phyloP scores from a whole-genome alignment of 2,888 invertebrate genomes.

The Aleiodes leptofemur region DNA sequence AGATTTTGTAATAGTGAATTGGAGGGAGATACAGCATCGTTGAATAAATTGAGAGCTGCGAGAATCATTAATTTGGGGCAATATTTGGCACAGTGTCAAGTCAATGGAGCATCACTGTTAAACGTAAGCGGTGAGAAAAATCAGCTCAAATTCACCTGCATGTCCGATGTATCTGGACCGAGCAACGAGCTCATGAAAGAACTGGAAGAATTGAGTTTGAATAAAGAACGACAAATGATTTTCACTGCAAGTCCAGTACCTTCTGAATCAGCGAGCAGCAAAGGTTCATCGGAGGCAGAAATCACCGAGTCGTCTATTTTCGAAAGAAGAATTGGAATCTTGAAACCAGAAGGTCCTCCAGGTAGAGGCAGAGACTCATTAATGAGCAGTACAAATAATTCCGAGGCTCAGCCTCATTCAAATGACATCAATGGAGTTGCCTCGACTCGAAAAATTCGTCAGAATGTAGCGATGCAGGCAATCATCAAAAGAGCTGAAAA shows the following conservation, averaged over 20 bases:
- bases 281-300: constrained; percentile 68
- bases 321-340: constrained; percentile 80
- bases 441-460: constrained; percentile 74
- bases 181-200: constrained; percentile 78
- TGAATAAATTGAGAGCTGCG: constrained; percentile 76
- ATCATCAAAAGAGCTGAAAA: constrained; percentile 85
- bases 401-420: neutral
- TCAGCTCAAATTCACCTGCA: constrained; percentile 70
- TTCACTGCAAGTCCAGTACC: constrained; percentile 68
- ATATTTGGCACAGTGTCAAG: constrained; percentile 76
- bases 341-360: constrained; percentile 84
- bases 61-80: constrained; percentile 77
- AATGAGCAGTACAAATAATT: neutral
- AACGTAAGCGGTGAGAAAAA: constrained; percentile 60
- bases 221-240: constrained; percentile 65
- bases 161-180: constrained; percentile 74
- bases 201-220: constrained; percentile 77
- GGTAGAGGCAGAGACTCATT: constrained; percentile 79
- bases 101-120: constrained; percentile 73
- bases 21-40: constrained; percentile 72
- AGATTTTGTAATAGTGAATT: constrained; percentile 76
- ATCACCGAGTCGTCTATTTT: constrained; percentile 72
- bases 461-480: constrained; percentile 89
- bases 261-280: constrained; percentile 71
- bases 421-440: constrained; percentile 41